Evolutionary conservation across 1,140 invertebrate genomes (phyloP).

Genomic region (Lordiphosa stackelbergi): DNA sequence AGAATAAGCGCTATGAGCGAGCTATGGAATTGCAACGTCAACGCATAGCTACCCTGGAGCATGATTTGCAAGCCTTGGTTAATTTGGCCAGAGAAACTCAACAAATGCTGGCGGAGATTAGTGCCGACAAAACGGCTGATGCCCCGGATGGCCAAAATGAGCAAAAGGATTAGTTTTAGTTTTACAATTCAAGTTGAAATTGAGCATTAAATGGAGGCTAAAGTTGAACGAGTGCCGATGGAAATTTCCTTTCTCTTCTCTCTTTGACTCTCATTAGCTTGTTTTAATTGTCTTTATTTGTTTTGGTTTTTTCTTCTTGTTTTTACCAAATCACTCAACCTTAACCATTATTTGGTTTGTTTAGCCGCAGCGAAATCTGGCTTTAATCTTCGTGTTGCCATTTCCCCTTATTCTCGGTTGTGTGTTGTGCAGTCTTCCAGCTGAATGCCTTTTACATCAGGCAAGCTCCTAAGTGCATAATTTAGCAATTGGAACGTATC

Average conservation of each 20-base stretch:
- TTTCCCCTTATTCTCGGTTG: constrained; percentile 15
- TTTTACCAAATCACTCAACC: constrained; percentile 37
- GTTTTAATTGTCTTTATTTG: constrained; percentile 34
- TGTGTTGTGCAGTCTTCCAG: constrained; percentile 70
- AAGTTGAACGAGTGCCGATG: not conserved
- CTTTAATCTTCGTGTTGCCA: constrained; percentile 43
- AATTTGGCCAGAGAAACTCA: constrained; percentile 43
- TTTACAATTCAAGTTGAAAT: constrained; percentile 1
- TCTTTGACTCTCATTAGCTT: constrained; percentile 6
- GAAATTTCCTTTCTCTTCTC: constrained; percentile 42
- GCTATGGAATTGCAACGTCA: constrained; percentile 33
- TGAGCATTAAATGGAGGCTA: not conserved
- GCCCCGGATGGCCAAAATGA: constrained; percentile 7
- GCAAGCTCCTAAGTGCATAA: constrained; percentile 54
- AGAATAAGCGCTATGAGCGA: constrained; percentile 17
- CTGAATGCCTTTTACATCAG: constrained; percentile 64
- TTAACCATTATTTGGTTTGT: constrained; percentile 47
- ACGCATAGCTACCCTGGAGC: constrained; percentile 35
- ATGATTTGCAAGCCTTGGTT: constrained; percentile 24
- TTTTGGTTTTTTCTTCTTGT: constrained; percentile 21
- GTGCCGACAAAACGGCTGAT: constrained; percentile 2
- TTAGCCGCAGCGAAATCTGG: constrained; percentile 25
- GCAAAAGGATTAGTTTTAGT: constrained; percentile 3
- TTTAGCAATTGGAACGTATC: constrained; percentile 73
- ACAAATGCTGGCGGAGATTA: constrained; percentile 32